phyloP scores from a whole-genome alignment of 2,888 invertebrate genomes.

The Melanostoma scalare region DNA sequence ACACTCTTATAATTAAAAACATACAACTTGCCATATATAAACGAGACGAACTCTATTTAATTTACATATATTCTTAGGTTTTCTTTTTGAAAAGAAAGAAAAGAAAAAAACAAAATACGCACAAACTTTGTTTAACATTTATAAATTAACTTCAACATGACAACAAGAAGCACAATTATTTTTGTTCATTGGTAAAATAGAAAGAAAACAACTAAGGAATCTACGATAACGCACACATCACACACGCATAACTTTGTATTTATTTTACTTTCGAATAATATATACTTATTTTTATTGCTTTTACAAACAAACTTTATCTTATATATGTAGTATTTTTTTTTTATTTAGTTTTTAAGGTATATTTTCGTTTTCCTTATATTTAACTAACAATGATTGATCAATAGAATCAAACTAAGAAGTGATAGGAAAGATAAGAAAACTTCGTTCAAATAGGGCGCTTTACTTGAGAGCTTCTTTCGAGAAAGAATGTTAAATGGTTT shows the following conservation, averaged over 20 bases:
- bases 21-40: constrained; percentile 67
- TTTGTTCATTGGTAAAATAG: constrained; percentile 11
- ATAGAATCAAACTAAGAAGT: constrained; percentile 40
- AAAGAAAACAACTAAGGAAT: constrained; percentile 14
- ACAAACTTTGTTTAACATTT: constrained; percentile 57
- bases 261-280: constrained; percentile 42
- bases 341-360: constrained; percentile 66
- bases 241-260: constrained; percentile 55
- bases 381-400: constrained; percentile 33
- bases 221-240: constrained; percentile 56
- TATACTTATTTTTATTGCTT: constrained; percentile 30
- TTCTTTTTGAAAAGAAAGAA: constrained; percentile 12
- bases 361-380: constrained; percentile 24
- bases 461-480: too few species aligned
- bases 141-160: constrained; percentile 49
- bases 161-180: constrained; percentile 34
- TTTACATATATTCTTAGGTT: constrained; percentile 19
- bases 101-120: constrained; percentile 44
- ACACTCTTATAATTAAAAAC: constrained; percentile 23
- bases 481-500: too few species aligned
- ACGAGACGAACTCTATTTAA: constrained; percentile 53
- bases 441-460: too few species aligned
- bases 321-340: constrained; percentile 45
- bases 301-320: constrained; percentile 23
- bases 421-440: constrained; percentile 46